A percentile compares a stretch with the other conserved stretches of the same genome.
phyloP scores from a whole-genome alignment of 1,140 invertebrate species.

The Brachionus sp. region DNA sequence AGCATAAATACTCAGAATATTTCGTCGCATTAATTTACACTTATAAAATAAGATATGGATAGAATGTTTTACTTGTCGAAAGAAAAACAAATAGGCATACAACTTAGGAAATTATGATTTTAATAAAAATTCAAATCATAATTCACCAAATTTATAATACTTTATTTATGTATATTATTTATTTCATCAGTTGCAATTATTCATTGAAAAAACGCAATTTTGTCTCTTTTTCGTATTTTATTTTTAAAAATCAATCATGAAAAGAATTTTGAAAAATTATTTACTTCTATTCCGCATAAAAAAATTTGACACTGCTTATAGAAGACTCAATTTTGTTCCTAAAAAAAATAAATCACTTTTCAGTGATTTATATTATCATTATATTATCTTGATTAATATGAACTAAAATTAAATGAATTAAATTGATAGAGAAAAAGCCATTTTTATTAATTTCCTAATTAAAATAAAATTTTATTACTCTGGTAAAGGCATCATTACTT shows the following conservation, averaged over 20 bases:
- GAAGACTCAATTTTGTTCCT: no score
- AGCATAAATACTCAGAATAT: not conserved
- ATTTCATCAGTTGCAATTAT: not conserved
- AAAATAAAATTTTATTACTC: no score
- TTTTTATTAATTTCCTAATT: no score
- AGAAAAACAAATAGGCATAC: not conserved
- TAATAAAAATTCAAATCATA: constrained; percentile 25
- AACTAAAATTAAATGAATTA: no score
- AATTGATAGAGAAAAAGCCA: no score
- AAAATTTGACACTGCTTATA: no score
- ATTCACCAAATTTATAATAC: not conserved
- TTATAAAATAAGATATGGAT: not conserved
- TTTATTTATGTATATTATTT: not conserved
- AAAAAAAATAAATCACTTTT: no score
- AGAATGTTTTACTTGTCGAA: not conserved
- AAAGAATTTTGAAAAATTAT: no score
- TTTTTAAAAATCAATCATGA: not conserved
- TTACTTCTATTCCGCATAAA: no score
- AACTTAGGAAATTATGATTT: not conserved
- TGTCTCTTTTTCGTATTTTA: not conserved
- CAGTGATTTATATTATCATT: no score
- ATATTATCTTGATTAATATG: no score
- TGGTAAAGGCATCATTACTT: no score
- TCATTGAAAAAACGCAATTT: not conserved
- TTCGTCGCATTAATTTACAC: not conserved